phyloP scores from a whole-genome alignment of 2,888 invertebrate genomes.

The Andricus quercusramuli region DNA sequence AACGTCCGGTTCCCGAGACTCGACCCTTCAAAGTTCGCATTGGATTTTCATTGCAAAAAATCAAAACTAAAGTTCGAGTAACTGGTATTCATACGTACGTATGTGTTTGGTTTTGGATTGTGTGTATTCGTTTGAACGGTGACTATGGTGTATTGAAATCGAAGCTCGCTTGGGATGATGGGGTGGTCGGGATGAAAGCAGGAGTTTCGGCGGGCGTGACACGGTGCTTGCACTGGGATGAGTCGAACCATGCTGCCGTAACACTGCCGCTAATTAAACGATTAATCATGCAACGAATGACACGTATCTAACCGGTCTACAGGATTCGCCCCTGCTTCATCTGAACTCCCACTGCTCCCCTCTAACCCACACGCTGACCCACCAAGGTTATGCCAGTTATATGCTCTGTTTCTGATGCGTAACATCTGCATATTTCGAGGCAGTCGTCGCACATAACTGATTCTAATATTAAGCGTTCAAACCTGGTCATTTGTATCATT shows the following conservation, averaged over 20 bases:
- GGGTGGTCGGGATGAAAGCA: constrained; percentile 48
- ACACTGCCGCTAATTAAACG: constrained; percentile 77
- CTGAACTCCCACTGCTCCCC: constrained; percentile 50
- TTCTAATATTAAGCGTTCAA: constrained; percentile 41
- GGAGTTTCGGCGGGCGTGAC: constrained; percentile 60
- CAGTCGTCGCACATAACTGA: constrained; percentile 8
- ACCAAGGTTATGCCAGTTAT: constrained; percentile 59
- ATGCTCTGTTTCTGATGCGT: constrained; percentile 60
- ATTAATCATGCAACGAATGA: constrained; percentile 77
- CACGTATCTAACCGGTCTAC: constrained; percentile 71
- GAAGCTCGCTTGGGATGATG: constrained; percentile 47
- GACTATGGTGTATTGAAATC: constrained; percentile 27
- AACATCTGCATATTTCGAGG: constrained; percentile 64
- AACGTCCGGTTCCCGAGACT: constrained; percentile 55
- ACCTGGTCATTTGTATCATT: constrained; percentile 42
- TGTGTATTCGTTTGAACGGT: constrained; percentile 2
- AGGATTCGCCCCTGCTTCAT: constrained; percentile 62
- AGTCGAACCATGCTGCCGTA: constrained; percentile 71
- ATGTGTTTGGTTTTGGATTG: background rate
- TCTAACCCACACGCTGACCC: constrained; percentile 34
- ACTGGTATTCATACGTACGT: background rate
- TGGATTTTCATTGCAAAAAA: constrained; percentile 49
- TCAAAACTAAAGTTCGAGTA: constrained; percentile 1
- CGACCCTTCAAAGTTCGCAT: constrained; percentile 59
- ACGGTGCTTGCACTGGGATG: constrained; percentile 62